Percentiles rank a stretch among this genome's conserved stretches.
These are phyloP conservation scores for Piscicola geometra DNA, from an alignment of 2,888 invertebrate genomes.

Conservation along the genomic window DNA sequence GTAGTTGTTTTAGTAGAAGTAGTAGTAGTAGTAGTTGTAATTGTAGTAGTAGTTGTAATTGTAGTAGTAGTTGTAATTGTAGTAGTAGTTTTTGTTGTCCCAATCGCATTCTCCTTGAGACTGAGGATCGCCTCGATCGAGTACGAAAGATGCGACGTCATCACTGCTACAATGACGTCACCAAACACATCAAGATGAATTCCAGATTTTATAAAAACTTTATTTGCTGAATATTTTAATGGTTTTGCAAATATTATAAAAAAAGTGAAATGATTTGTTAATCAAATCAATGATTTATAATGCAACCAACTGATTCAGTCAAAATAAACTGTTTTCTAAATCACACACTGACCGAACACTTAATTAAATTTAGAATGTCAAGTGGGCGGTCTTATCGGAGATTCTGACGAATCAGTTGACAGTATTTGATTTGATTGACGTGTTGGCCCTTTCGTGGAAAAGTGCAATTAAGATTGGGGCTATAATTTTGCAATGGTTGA, in stretches of 20 bases:
- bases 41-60: not conserved
- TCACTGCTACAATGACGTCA: not conserved
- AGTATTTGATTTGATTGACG: not conserved
- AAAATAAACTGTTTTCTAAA: too few species aligned
- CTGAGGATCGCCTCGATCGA: not conserved
- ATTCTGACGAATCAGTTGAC: not conserved
- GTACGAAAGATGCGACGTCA: slow-evolving; percentile 6
- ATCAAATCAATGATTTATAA: too few species aligned
- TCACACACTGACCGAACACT: too few species aligned
- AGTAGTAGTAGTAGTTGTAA: not conserved
- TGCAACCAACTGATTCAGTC: too few species aligned
- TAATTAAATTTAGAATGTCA: slow-evolving; percentile 5
- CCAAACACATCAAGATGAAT: too few species aligned
- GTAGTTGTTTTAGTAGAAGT: not conserved
- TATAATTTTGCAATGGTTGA: not conserved
- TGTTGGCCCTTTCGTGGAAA: not conserved
- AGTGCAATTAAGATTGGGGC: not conserved
- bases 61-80: not conserved
- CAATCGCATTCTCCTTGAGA: not conserved
- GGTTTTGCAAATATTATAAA: too few species aligned
- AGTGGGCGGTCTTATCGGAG: not conserved
- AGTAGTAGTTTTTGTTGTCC: not conserved
- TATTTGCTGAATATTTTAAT: too few species aligned
- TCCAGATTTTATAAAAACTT: too few species aligned
- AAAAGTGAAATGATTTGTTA: too few species aligned